Evolutionary conservation across 1,140 invertebrate species (phyloP).

Genomic region (Ditylenchus dipsaci): DNA sequence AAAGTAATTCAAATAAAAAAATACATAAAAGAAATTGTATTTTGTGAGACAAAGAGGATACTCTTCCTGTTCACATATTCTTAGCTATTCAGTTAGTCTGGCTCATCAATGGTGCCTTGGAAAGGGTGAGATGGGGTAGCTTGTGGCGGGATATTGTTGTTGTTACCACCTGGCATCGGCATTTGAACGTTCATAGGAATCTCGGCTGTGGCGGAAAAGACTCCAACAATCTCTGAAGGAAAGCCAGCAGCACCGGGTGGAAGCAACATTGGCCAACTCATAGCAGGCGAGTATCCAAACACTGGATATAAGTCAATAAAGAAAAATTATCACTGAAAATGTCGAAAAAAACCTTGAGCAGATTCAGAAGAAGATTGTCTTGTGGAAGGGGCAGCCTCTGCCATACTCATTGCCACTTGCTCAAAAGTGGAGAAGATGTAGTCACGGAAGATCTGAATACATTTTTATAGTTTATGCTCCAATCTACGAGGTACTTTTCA

Average conservation of each 20-base stretch:
- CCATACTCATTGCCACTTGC: not conserved
- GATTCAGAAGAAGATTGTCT: not conserved
- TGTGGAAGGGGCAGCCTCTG: not conserved
- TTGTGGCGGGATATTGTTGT: not conserved
- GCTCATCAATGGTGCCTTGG: not conserved
- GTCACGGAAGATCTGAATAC: not conserved
- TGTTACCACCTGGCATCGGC: not conserved
- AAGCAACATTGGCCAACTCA: not conserved
- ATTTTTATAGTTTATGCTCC: no score
- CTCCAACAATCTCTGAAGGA: not conserved
- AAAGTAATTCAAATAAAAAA: no score
- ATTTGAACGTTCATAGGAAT: not conserved
- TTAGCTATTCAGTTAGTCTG: not conserved
- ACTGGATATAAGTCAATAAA: not conserved
- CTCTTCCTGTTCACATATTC: no score
- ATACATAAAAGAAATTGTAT: no score
- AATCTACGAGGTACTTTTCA: no score
- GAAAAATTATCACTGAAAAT: not conserved
- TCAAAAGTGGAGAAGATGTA: not conserved
- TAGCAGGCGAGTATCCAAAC: not conserved
- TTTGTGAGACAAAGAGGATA: no score
- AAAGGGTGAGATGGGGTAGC: not conserved
- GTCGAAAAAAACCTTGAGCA: constrained; percentile 1
- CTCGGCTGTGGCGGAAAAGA: not conserved
- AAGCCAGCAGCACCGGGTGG: not conserved